Conservation (phyloP, 2,888 invertebrate species). For the Amphipyra tragopoginis region DNA sequence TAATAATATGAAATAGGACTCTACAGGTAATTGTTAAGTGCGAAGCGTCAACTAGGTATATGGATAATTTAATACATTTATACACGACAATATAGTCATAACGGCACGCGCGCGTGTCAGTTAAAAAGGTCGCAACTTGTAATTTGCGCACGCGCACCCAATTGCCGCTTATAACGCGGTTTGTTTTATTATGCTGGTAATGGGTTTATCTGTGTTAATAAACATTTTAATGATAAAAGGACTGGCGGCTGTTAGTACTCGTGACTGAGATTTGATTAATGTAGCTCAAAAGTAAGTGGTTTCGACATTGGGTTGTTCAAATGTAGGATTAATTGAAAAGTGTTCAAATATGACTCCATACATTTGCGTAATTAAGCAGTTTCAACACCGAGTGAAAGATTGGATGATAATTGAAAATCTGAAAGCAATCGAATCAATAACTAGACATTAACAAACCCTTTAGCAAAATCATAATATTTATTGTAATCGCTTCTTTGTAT, state of each 20-base stretch:
- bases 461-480: too few species aligned
- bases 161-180: slow-evolving; percentile 60
- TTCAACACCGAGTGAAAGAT: background rate
- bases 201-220: slow-evolving; percentile 41
- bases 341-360: background rate
- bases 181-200: slow-evolving; percentile 58
- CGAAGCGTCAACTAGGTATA: slow-evolving; percentile 17
- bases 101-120: slow-evolving; percentile 50
- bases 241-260: background rate
- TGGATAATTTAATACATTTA: slow-evolving; percentile 31
- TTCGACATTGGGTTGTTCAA: background rate
- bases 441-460: too few species aligned
- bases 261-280: slow-evolving; percentile 14
- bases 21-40: slow-evolving; percentile 6
- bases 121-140: slow-evolving; percentile 65
- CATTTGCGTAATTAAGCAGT: background rate
- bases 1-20: background rate
- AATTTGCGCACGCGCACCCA: slow-evolving; percentile 64
- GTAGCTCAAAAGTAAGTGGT: background rate
- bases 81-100: slow-evolving; percentile 36
- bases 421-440: too few species aligned
- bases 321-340: background rate
- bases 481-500: too few species aligned
- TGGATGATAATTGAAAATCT: too few species aligned
- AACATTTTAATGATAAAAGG: slow-evolving; percentile 20